Evolutionary conservation across 2,797 vertebrate genomes (phyloP).

Genomic region (Pangasius larnaudii): DNA sequence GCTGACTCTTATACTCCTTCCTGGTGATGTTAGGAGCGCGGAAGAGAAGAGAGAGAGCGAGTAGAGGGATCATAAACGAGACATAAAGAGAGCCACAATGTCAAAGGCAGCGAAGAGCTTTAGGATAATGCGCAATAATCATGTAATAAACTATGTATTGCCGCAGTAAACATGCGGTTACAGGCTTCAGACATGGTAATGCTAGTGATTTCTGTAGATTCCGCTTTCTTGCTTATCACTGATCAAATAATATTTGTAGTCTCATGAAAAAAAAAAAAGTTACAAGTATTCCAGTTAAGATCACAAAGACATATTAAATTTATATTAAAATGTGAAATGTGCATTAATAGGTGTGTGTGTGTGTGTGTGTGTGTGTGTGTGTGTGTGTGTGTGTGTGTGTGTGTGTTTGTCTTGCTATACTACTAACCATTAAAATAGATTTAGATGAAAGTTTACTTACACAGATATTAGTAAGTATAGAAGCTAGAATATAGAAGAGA

Average conservation of each 20-base stretch:
- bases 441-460: not conserved
- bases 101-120: slow-evolving; percentile 11
- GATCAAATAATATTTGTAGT: not conserved
- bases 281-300: not conserved
- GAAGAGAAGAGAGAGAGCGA: not conserved
- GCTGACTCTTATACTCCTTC: slow-evolving; percentile 14
- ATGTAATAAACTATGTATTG: slow-evolving; percentile 12
- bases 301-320: not conserved
- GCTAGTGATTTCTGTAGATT: not conserved
- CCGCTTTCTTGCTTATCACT: not conserved
- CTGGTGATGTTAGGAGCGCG: not conserved
- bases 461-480: not conserved
- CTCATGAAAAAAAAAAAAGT: too few species aligned
- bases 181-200: not conserved
- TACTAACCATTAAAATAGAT: not conserved
- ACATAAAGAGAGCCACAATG: not conserved
- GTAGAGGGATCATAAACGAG: slow-evolving; percentile 13
- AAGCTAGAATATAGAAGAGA: not conserved
- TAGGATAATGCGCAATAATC: not conserved
- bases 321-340: not conserved
- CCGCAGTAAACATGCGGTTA: not conserved
- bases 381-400: not conserved
- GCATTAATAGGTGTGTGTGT: too few species aligned
- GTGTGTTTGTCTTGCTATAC: not conserved
- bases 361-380: not conserved